A percentile compares a stretch with the other conserved stretches of the same genome.
Conservation (phyloP, 2,888 invertebrate species). For the Ophioninae sp. region DNA sequence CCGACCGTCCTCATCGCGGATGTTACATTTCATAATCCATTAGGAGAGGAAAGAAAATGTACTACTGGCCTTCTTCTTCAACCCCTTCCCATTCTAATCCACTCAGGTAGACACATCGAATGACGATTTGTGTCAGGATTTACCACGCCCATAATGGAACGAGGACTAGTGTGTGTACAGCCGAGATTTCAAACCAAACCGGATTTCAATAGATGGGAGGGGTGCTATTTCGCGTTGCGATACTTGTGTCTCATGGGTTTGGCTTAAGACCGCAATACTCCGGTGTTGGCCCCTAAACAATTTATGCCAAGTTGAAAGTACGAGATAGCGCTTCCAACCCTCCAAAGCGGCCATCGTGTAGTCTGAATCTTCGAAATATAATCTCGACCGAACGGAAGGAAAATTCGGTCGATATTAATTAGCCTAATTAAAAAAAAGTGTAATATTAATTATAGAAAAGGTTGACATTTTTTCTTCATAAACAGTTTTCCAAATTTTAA, state of each 20-base stretch:
- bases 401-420: not conserved
- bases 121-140: constrained; percentile 68
- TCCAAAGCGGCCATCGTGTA: constrained; percentile 40
- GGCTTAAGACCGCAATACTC: constrained; percentile 67
- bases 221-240: constrained; percentile 21
- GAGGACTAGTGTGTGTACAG: constrained; percentile 37
- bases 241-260: constrained; percentile 61
- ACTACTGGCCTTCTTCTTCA: constrained; percentile 36
- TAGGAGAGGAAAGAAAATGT: constrained; percentile 5
- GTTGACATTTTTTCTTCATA: too few relatives aligned
- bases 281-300: constrained; percentile 55
- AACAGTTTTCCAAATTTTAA: too few relatives aligned
- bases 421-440: too few relatives aligned
- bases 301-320: constrained; percentile 35
- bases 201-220: constrained; percentile 47
- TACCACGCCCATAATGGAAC: constrained; percentile 70
- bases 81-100: constrained; percentile 71
- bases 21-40: constrained; percentile 38
- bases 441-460: too few relatives aligned
- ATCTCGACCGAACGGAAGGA: not conserved
- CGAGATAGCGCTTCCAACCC: constrained; percentile 38
- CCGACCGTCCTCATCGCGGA: constrained; percentile 1
- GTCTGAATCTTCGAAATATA: not conserved
- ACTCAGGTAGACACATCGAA: constrained; percentile 72
- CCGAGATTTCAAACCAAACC: constrained; percentile 54